A percentile compares a stretch with the other conserved stretches of the same genome.
These are phyloP conservation scores for Drosophila tanythrix DNA, from an alignment of 2,888 invertebrate species.

Conservation along the genomic window DNA sequence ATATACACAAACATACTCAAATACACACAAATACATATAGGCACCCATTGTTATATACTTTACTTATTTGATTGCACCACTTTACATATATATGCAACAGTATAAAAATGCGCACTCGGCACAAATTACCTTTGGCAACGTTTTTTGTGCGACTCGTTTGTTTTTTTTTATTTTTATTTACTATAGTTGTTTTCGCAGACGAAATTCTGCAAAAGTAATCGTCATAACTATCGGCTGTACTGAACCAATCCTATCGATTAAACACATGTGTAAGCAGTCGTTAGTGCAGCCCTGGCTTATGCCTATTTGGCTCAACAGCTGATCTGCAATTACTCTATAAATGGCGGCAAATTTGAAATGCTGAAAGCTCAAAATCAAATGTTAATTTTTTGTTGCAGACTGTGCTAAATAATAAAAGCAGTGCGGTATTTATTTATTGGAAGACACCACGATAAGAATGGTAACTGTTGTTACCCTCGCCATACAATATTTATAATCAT, in stretches of 20 bases:
- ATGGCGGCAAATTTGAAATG: slow-evolving; percentile 12
- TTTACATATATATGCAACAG: background rate
- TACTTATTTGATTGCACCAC: background rate
- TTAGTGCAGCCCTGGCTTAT: slow-evolving; percentile 31
- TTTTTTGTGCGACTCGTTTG: slow-evolving; percentile 46
- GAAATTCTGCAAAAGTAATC: slow-evolving; percentile 21
- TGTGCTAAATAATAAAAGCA: background rate
- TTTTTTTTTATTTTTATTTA: slow-evolving; percentile 35
- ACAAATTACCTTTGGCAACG: slow-evolving; percentile 68
- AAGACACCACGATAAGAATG: slow-evolving; percentile 26
- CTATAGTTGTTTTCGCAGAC: slow-evolving; percentile 49
- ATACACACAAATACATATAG: background rate
- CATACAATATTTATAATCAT: slow-evolving; percentile 15
- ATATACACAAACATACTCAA: background rate
- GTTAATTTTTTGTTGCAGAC: background rate
- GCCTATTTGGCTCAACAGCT: slow-evolving; percentile 26
- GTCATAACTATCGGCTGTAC: slow-evolving; percentile 5
- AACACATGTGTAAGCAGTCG: background rate
- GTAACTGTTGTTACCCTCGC: background rate
- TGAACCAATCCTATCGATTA: slow-evolving; percentile 16
- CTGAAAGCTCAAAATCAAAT: background rate
- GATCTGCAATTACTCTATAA: background rate
- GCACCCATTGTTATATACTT: background rate
- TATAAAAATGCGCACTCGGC: background rate
- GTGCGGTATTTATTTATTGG: slow-evolving; percentile 41